These are phyloP conservation scores for Sisyra nigra DNA, from an alignment of 2,888 invertebrate species.

Conservation along the genomic window DNA sequence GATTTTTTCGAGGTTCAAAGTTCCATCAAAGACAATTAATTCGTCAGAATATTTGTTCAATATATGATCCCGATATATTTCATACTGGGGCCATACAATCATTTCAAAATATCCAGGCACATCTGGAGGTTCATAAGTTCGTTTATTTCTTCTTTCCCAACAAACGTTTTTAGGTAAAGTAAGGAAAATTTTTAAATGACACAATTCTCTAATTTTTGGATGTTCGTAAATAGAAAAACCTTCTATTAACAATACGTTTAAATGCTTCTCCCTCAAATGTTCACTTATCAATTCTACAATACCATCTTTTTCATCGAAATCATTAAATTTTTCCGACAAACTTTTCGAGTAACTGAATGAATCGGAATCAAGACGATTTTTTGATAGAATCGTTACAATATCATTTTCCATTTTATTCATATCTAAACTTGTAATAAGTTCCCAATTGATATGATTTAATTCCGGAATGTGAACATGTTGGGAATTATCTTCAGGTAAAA, in stretches of 20 bases:
- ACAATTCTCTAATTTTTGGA: slow-evolving; percentile 45
- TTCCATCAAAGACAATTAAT: slow-evolving; percentile 5
- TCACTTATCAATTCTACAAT: background rate
- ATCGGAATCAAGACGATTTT: slow-evolving; percentile 11
- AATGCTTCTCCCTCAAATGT: slow-evolving; percentile 18
- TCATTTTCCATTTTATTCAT: slow-evolving; percentile 54
- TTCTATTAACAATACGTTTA: slow-evolving; percentile 49
- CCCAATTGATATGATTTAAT: slow-evolving; percentile 62
- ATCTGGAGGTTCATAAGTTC: slow-evolving; percentile 78
- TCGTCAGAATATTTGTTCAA: slow-evolving; percentile 15
- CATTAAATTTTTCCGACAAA: background rate
- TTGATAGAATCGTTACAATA: slow-evolving; percentile 27
- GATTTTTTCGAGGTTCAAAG: background rate
- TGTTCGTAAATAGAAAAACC: slow-evolving; percentile 63
- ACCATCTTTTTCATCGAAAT: background rate
- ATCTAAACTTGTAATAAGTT: slow-evolving; percentile 51
- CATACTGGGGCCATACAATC: slow-evolving; percentile 84
- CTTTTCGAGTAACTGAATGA: background rate
- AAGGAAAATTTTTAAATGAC: slow-evolving; percentile 58
- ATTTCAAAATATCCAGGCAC: slow-evolving; percentile 73
- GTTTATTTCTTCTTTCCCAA: slow-evolving; percentile 35
- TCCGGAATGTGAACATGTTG: slow-evolving; percentile 43
- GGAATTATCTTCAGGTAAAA: slow-evolving; percentile 45
- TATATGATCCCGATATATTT: slow-evolving; percentile 34
- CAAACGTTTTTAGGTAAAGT: slow-evolving; percentile 54